Base-by-base conservation (phyloP, 2,888 invertebrate species). In the Parelbella ahira region DNA sequence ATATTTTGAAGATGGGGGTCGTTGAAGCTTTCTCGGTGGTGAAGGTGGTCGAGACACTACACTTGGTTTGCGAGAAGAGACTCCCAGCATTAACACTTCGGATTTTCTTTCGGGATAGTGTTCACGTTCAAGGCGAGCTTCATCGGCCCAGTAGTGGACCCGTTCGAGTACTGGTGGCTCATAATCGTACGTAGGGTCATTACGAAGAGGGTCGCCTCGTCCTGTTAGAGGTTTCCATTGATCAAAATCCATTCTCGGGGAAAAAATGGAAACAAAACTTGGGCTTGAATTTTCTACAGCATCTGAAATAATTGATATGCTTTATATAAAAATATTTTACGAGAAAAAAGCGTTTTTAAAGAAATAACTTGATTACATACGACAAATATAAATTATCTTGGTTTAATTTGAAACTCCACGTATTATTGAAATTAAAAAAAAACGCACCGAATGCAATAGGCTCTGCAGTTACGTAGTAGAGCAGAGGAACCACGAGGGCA, bases 171-270 rank as follows among this genome's bases (percentile, higher is more conserved):
- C 92, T 0, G 95, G 95, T 0, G 95, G 95, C 42, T 94, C 93
- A 67, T 95, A 95, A 66, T 94, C 94, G 67, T 93, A 94, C 0
- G 95, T 95, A 4, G 95, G 95, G 64, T 95, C 94, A 63, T 94
- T 94, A 58, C 93, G 93, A 28, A 95, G 67, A 0, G 94, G 94
- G 71, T 95, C 94, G 0, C 94, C 94, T 41, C 93, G 91, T 2
- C 94, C 95, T 25, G 95, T 88, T 48, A 87, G 52, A 0, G 95
- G 95, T 49, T 93, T 93, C 95, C 94, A 95, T 72, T 94, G 94
- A 58, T 94, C 93, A 70, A 94, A 94, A 66, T 94, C 93, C 90
- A 94, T 91, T 6, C 93, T 90, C 0, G 94, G 94, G 0, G 92
- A 91, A 60, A 93, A 92, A 45, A 91, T 70, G 4, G 86, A 75